These are phyloP conservation scores for Heterodera filipjevi DNA, from an alignment of 2,888 invertebrate species.

Conservation along the genomic window DNA sequence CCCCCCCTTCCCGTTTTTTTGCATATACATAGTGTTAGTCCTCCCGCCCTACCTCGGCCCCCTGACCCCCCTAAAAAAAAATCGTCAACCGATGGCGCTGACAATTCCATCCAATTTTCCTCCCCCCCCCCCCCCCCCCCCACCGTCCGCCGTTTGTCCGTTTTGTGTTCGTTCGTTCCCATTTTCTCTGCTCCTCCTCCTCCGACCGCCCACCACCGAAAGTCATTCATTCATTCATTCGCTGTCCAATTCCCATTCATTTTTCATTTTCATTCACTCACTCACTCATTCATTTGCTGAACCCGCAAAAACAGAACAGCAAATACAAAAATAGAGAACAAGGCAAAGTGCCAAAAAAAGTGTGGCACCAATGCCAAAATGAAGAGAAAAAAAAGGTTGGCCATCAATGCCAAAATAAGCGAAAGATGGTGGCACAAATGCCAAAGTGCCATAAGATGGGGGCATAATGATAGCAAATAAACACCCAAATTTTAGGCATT, in stretches of 20 bases:
- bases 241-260: background rate
- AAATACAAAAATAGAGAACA: background rate
- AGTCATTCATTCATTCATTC: background rate
- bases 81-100: background rate
- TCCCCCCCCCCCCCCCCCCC: background rate
- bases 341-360: slow-evolving; percentile 2
- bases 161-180: background rate
- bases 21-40: background rate
- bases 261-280: background rate
- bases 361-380: no score
- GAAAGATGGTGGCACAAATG: background rate
- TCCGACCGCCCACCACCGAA: background rate
- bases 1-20: no score
- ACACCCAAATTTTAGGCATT: no score
- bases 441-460: no score
- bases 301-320: background rate
- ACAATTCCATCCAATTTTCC: background rate
- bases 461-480: no score
- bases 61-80: background rate
- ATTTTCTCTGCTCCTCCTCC: background rate
- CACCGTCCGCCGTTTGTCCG: background rate
- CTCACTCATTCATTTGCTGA: background rate
- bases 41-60: background rate
- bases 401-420: background rate
- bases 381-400: background rate